phyloP scores from a whole-genome alignment of 2,797 vertebrate genomes.

The Neosilurus hyrtlii region DNA sequence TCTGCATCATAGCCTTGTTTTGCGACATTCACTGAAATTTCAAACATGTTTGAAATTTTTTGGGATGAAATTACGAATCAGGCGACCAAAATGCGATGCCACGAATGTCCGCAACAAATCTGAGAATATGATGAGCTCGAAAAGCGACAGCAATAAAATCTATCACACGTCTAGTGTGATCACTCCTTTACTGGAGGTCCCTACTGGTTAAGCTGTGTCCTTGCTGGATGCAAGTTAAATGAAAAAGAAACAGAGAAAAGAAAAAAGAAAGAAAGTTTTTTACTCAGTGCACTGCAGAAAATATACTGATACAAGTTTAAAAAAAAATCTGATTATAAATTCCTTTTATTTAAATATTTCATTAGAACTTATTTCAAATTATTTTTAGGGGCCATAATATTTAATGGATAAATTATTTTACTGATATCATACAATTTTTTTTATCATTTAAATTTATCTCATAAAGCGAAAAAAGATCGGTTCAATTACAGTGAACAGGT shows the following conservation, averaged over 20 bases:
- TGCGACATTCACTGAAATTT: too few relatives aligned
- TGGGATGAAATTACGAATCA: too few relatives aligned
- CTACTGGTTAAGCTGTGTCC: constrained; percentile 62
- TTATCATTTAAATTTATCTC: neutral
- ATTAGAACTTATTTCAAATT: neutral
- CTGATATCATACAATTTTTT: neutral
- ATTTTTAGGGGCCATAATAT: neutral
- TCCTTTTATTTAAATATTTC: neutral
- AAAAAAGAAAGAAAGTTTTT: constrained; percentile 1
- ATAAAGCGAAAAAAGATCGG: neutral
- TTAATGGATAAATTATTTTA: neutral
- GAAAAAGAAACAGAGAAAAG: neutral
- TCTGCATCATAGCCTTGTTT: too few relatives aligned
- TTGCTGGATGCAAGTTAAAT: constrained; percentile 20
- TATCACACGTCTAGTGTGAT: too few relatives aligned
- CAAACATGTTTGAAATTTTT: too few relatives aligned
- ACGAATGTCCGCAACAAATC: too few relatives aligned
- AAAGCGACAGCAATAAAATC: too few relatives aligned
- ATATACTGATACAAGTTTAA: neutral
- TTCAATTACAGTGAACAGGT: neutral
- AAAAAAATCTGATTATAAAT: neutral
- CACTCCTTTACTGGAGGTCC: constrained; percentile 57
- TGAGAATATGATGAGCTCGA: too few relatives aligned
- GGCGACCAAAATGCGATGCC: too few relatives aligned
- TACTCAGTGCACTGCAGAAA: neutral